Base-by-base conservation (phyloP, 2,888 invertebrate species). In the Baronia brevicornis region DNA sequence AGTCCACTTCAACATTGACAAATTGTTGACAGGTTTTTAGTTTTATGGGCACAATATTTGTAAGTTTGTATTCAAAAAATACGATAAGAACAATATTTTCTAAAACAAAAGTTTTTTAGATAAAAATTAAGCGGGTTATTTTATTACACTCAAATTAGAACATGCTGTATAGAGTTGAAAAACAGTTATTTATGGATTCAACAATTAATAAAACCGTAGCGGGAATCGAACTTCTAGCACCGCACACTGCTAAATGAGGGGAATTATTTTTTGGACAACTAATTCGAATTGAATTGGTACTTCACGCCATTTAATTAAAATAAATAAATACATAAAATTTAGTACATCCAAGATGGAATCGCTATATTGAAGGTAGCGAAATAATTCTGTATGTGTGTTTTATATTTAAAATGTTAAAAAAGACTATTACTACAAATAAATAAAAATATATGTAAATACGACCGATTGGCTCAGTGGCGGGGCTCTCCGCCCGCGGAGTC, bases 201-300 rank as follows among this genome's bases (percentile, higher is more conserved):
- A 48, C 52, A 54, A 55, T 55, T 52, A 57, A 62, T 62, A 62
- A 62, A 55, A 47, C 59, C 55, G 42, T 60, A 56, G 41, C 17
- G 9, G 41, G 39, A 21, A 31, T 23, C 22, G 48, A 21, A 35
- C 35, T 50, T 44, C 48, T 44, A 33, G 43, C 44, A 41, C 31
- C 28, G 35, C 36, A 36, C 39, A 35, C 37, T 46, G 44, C 43
- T 55, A 61, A 30, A 62, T 60, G 51, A 54, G 51, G 48, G 61
- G 54, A 63, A 61, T 61, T 59, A 61, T 63, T 57, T 47, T 45
- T 33, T 47, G 29, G 34, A 47, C 53, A 51, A 54, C 57, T 62
- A 61, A 70, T 72, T 68, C 63, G 69, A 69, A 73, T 73, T 73
- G 71, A 73, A 73, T 72, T 58, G 71, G 52, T 54, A 54, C 55